Evolutionary conservation across 2,797 vertebrate genomes (phyloP).

Genomic region (Hemitrygon akajei): DNA sequence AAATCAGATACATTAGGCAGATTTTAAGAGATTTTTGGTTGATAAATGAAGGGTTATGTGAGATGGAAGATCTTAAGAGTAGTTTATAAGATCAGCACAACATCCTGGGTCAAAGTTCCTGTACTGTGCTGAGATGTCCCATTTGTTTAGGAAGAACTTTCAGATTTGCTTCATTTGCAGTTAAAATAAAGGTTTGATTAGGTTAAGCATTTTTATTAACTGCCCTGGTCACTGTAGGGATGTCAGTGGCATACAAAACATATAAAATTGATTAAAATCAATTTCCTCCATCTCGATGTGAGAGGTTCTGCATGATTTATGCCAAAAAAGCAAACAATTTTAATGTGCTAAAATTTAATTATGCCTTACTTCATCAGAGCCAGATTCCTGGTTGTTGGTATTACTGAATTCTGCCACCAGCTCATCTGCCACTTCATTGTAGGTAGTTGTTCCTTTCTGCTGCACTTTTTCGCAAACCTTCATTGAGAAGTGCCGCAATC

Average conservation of each 20-base stretch:
- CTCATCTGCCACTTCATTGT: conserved; percentile 97
- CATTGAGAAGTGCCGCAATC: conserved; percentile 97
- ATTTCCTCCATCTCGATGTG: not conserved
- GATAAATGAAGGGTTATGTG: no score
- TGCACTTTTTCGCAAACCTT: conserved; percentile 99
- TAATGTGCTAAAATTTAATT: not conserved
- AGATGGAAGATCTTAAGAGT: no score
- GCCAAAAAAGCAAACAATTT: not conserved
- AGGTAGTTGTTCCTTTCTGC: conserved; percentile 94
- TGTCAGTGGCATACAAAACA: not conserved
- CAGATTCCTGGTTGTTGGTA: conserved; percentile 71
- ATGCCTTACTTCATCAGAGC: conserved; percentile 30
- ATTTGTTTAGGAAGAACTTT: not conserved
- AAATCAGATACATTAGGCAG: no score
- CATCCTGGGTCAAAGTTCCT: no score
- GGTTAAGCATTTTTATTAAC: not conserved
- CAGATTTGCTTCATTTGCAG: not conserved
- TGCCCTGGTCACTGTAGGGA: not conserved
- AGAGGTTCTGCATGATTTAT: not conserved
- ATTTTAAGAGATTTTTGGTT: no score
- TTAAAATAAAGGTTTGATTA: not conserved
- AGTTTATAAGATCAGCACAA: no score
- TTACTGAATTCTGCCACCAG: conserved; percentile 96
- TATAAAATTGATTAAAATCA: not conserved
- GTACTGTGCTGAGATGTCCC: not conserved